Evolutionary conservation across 1,140 invertebrate genomes (phyloP).

Genomic region (Agrilus planipennis): DNA sequence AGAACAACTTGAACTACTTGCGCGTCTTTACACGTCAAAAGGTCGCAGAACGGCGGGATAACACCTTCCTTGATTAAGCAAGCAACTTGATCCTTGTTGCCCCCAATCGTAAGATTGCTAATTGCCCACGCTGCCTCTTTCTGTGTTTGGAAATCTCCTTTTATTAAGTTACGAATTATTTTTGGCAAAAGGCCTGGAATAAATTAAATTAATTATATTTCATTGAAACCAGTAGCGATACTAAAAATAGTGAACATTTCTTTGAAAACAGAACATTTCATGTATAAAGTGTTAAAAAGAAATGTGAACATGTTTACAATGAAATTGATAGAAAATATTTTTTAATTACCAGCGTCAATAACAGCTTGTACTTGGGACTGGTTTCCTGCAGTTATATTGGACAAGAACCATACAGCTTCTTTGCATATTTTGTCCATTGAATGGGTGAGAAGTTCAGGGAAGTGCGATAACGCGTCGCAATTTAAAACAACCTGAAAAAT

Average conservation of each 20-base stretch:
- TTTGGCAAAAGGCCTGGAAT: constrained; percentile 65
- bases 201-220: too few relatives aligned
- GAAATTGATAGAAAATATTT: too few relatives aligned
- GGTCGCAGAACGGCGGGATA: constrained; percentile 81
- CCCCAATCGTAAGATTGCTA: constrained; percentile 96
- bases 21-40: constrained; percentile 81
- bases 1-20: constrained; percentile 58
- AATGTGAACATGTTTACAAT: too few relatives aligned
- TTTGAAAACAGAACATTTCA: too few relatives aligned
- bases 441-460: constrained; percentile 79
- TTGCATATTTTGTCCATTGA: constrained; percentile 77
- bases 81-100: constrained; percentile 81
- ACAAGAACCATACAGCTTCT: constrained; percentile 98
- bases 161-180: constrained; percentile 84
- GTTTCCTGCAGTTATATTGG: constrained; percentile 98
- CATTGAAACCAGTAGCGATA: too few relatives aligned
- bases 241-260: too few relatives aligned
- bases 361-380: constrained; percentile 97
- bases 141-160: constrained; percentile 97
- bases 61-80: constrained; percentile 81
- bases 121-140: constrained; percentile 99
- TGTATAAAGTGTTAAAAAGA: too few relatives aligned
- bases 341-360: constrained; percentile 75
- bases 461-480: constrained; percentile 86
- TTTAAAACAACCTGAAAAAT: constrained; percentile 63